A percentile compares a stretch with the other conserved stretches of the same genome.
Conservation (phyloP, 2,797 vertebrate species). For the Valencia hispanica region DNA sequence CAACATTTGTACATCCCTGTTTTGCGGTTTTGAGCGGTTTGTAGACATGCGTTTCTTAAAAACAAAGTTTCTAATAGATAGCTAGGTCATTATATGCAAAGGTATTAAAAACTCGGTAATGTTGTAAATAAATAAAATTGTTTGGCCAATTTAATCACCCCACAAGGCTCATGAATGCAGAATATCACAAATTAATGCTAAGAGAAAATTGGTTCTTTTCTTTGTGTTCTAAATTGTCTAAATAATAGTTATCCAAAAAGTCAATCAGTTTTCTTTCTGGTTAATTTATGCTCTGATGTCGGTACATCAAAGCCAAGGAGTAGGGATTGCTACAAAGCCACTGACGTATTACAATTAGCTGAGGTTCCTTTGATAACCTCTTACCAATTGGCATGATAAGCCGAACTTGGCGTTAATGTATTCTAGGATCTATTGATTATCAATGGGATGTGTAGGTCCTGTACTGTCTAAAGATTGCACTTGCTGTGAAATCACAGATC, state of each 20-base stretch:
- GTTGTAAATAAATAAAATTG: too few species aligned
- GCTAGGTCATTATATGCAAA: background rate
- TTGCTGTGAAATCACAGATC: background rate
- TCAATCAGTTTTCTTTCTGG: background rate
- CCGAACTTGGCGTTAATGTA: background rate
- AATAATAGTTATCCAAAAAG: background rate
- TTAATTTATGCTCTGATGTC: background rate
- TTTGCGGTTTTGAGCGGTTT: background rate
- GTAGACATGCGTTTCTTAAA: background rate
- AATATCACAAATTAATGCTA: background rate
- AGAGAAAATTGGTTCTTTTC: background rate
- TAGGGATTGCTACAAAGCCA: background rate
- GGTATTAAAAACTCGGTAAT: too few species aligned
- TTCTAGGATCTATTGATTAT: background rate
- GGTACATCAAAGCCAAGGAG: background rate
- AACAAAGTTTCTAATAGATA: too few species aligned
- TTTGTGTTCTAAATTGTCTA: too few species aligned
- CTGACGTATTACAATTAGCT: background rate
- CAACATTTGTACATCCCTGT: background rate
- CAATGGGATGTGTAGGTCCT: background rate
- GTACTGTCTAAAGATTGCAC: background rate
- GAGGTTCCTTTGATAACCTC: background rate
- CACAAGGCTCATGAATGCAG: background rate
- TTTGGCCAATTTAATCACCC: too few species aligned
- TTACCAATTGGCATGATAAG: background rate